phyloP scores from a whole-genome alignment of 1,140 invertebrate species.

The fruit fly (Drosophila melanogaster) region Release_6_plus_ISO1_MT NT_033777.3:17070001-17070500 shows the following conservation, averaged over 20 bases:
- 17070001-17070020: slow-evolving; percentile 16
- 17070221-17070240: slow-evolving; percentile 52
- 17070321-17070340: slow-evolving; percentile 10
- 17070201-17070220: slow-evolving; percentile 8
- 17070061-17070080: slow-evolving; percentile 59
- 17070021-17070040: slow-evolving; percentile 50
- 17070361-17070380: slow-evolving; percentile 29
- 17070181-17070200: slow-evolving; percentile 11
- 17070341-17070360: slow-evolving; percentile 15
- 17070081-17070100: slow-evolving; percentile 11
- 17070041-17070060: slow-evolving; percentile 61
- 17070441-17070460: too few species aligned
- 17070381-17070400: slow-evolving; percentile 30
- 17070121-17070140: not conserved
- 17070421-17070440: slow-evolving; percentile 15
- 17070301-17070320: not conserved
- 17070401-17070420: slow-evolving; percentile 22
- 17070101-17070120: not conserved
- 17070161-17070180: not conserved
- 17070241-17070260: slow-evolving; percentile 66
- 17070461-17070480: not conserved
- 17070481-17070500: not conserved
- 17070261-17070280: slow-evolving; percentile 55
- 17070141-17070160: not conserved
- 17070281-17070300: slow-evolving; percentile 30